Evolutionary conservation across 1,140 invertebrate species (phyloP).

Genomic region (Hylyphantes graminicola): DNA sequence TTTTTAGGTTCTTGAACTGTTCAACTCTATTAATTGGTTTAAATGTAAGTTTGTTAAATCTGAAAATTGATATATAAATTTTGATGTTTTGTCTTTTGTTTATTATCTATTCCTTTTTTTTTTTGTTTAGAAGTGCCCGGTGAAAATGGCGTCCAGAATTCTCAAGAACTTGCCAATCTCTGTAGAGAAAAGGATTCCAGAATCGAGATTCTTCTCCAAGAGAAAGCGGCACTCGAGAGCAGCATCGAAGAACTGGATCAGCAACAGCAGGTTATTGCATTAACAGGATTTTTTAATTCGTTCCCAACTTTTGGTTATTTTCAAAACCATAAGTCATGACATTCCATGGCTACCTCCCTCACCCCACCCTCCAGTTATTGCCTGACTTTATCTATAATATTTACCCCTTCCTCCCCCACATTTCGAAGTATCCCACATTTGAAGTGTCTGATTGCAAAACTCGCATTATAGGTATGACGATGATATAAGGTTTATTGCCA

Average conservation of each 20-base stretch:
- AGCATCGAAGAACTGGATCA: slow-evolving; percentile 79
- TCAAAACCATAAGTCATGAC: background rate
- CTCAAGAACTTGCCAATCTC: slow-evolving; percentile 34
- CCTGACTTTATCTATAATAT: background rate
- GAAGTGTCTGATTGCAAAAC: too few species aligned
- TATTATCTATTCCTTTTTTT: slow-evolving; percentile 29
- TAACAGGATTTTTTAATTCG: background rate
- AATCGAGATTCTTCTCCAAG: slow-evolving; percentile 71
- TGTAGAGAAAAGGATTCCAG: slow-evolving; percentile 66
- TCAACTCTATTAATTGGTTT: background rate
- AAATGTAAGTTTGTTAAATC: background rate
- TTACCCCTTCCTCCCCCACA: background rate
- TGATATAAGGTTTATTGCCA: too few species aligned
- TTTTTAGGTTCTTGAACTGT: background rate
- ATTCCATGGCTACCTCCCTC: background rate
- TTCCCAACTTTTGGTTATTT: background rate
- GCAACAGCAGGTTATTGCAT: slow-evolving; percentile 74
- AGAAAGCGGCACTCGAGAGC: slow-evolving; percentile 65
- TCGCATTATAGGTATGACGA: too few species aligned
- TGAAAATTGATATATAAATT: background rate
- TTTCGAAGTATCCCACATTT: too few species aligned
- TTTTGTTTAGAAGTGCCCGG: slow-evolving; percentile 33
- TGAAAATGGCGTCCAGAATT: slow-evolving; percentile 11
- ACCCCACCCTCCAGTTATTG: background rate
- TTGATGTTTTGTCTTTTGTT: background rate